Conservation (phyloP, 2,888 invertebrate genomes). For the Lasioglossum oenotherae region DNA sequence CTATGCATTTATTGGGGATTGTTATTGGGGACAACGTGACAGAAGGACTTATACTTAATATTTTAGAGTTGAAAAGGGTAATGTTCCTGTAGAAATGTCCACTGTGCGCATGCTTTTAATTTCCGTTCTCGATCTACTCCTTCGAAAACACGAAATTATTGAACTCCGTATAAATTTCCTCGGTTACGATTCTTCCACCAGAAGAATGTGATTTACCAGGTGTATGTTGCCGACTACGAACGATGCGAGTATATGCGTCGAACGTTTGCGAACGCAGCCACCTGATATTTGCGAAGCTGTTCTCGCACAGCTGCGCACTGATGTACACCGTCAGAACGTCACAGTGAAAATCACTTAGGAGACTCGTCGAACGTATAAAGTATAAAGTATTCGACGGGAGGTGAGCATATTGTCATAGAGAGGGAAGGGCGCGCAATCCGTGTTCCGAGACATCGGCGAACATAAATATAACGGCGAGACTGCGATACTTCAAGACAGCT, state of each 20-base stretch:
- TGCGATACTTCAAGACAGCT: neutral
- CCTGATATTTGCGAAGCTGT: neutral
- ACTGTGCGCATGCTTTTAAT: neutral
- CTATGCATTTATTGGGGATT: too few relatives aligned
- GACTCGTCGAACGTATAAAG: slow-evolving; percentile 15
- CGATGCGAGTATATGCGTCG: neutral
- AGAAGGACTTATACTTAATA: neutral
- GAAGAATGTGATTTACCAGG: neutral
- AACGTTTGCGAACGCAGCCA: neutral
- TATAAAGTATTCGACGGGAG: neutral
- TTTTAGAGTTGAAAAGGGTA: neutral
- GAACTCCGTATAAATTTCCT: neutral
- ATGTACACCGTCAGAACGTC: neutral
- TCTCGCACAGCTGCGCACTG: neutral
- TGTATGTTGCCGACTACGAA: neutral
- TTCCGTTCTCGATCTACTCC: neutral
- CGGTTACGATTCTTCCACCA: neutral
- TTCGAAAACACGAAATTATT: neutral
- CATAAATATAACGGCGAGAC: neutral
- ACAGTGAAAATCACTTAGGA: slow-evolving; percentile 13
- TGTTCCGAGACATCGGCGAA: neutral
- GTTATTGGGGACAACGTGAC: too few relatives aligned
- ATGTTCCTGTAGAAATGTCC: neutral
- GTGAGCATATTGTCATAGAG: neutral
- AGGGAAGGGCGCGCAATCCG: neutral